Conservation (phyloP, 2,797 vertebrate species). For the Sebastes diploproa region DNA sequence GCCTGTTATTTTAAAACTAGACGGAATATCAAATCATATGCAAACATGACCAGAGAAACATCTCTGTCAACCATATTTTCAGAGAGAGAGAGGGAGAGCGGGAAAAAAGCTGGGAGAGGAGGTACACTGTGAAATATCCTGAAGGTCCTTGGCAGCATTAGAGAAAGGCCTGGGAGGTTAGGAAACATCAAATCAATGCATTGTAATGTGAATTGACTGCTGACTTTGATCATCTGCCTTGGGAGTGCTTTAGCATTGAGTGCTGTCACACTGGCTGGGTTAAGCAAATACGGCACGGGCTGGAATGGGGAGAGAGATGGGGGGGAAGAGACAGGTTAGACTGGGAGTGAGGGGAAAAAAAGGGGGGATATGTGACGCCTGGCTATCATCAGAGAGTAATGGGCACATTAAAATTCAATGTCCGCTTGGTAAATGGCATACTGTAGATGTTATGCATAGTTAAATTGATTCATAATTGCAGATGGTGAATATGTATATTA, state of each 20-base stretch:
- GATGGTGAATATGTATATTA: slow-evolving; percentile 33
- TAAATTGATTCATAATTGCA: slow-evolving; percentile 63
- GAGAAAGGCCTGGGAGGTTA: slow-evolving; percentile 83
- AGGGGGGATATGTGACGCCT: slow-evolving; percentile 49
- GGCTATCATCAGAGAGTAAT: slow-evolving; percentile 71
- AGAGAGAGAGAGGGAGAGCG: neutral
- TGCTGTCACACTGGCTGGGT: slow-evolving; percentile 83
- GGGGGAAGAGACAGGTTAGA: slow-evolving; percentile 61
- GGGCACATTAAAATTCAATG: slow-evolving; percentile 72
- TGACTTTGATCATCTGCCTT: slow-evolving; percentile 87
- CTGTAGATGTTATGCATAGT: slow-evolving; percentile 55
- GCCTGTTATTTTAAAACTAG: slow-evolving; percentile 20
- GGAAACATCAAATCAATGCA: slow-evolving; percentile 86
- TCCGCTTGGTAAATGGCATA: slow-evolving; percentile 58
- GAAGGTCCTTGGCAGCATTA: slow-evolving; percentile 81
- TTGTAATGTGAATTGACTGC: slow-evolving; percentile 88
- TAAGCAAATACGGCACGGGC: slow-evolving; percentile 81
- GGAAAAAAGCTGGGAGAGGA: slow-evolving; percentile 47
- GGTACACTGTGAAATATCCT: slow-evolving; percentile 74
- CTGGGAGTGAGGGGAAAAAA: slow-evolving; percentile 32
- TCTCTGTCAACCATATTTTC: slow-evolving; percentile 45
- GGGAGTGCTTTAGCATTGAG: slow-evolving; percentile 85
- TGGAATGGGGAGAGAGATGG: slow-evolving; percentile 65
- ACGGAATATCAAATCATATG: slow-evolving; percentile 32
- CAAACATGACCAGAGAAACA: slow-evolving; percentile 41